Conservation (phyloP, 2,113 vertebrate species). For the Pleuronectes platessa region DNA sequence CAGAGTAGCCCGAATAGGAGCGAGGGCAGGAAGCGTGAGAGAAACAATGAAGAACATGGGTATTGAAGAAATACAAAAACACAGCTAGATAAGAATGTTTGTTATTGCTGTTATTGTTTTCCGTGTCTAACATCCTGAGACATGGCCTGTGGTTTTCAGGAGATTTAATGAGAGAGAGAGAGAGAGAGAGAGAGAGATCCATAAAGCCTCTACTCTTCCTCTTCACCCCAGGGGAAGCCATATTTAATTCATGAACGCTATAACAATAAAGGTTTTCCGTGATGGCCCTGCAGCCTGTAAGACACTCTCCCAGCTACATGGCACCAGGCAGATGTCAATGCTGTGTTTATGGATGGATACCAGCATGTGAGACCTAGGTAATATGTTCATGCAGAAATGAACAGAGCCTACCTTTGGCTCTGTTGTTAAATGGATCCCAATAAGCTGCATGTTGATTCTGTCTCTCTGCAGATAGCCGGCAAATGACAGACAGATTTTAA, state of each 20-base stretch:
- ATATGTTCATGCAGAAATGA: slow-evolving; percentile 52
- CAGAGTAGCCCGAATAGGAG: neutral
- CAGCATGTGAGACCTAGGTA: slow-evolving; percentile 9
- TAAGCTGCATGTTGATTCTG: slow-evolving; percentile 27
- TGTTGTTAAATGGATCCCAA: slow-evolving; percentile 51
- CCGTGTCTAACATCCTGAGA: slow-evolving; percentile 76
- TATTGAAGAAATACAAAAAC: slow-evolving; percentile 45
- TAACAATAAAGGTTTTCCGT: slow-evolving; percentile 81
- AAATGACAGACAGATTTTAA: slow-evolving; percentile 7
- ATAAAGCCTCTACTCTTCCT: slow-evolving; percentile 66
- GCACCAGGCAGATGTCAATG: slow-evolving; percentile 66
- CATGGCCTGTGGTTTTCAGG: slow-evolving; percentile 72
- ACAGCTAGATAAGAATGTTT: slow-evolving; percentile 67
- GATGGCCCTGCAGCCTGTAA: slow-evolving; percentile 76
- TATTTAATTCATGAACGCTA: slow-evolving; percentile 83
- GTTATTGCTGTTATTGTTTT: slow-evolving; percentile 77
- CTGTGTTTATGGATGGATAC: slow-evolving; percentile 53
- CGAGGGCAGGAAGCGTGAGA: slow-evolving; percentile 2
- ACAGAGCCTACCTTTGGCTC: slow-evolving; percentile 37
- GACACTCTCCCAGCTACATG: slow-evolving; percentile 67
- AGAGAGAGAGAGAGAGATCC: slow-evolving; percentile 60
- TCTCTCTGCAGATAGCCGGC: slow-evolving; percentile 8
- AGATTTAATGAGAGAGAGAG: slow-evolving; percentile 73
- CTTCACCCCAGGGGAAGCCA: slow-evolving; percentile 73
- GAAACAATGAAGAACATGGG: slow-evolving; percentile 23